phyloP scores from a whole-genome alignment of 2,888 invertebrate species.

The Ennomos quercinarius region DNA sequence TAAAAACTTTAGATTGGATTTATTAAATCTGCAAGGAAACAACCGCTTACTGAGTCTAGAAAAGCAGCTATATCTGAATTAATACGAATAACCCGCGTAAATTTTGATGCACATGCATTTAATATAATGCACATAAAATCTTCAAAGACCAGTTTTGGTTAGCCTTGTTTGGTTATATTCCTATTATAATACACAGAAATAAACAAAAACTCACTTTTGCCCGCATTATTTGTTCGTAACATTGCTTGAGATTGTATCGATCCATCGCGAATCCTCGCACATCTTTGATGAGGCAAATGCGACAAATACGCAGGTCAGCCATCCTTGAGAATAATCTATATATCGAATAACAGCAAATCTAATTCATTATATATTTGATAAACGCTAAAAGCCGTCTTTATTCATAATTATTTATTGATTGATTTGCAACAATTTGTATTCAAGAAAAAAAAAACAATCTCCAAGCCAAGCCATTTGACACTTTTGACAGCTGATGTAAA shows the following conservation, averaged over 20 bases:
- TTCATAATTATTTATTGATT: slow-evolving; percentile 29
- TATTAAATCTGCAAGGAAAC: too few relatives aligned
- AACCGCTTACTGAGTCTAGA: too few relatives aligned
- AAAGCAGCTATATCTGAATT: too few relatives aligned
- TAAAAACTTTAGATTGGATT: too few relatives aligned
- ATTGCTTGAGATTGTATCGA: slow-evolving; percentile 53
- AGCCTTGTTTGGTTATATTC: too few relatives aligned
- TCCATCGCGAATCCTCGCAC: slow-evolving; percentile 56
- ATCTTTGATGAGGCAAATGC: slow-evolving; percentile 59
- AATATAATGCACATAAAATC: background rate
- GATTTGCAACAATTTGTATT: slow-evolving; percentile 18
- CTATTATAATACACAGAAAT: background rate
- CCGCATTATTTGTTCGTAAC: slow-evolving; percentile 62
- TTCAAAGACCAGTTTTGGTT: background rate
- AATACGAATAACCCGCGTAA: background rate
- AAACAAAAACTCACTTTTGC: slow-evolving; percentile 51
- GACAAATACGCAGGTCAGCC: slow-evolving; percentile 57
- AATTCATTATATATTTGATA: slow-evolving; percentile 21
- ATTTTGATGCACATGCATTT: background rate
- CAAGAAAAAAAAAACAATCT: slow-evolving; percentile 7
- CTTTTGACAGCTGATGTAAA: background rate
- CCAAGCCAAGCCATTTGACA: slow-evolving; percentile 15
- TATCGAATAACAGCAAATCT: slow-evolving; percentile 16
- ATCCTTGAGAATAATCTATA: slow-evolving; percentile 37
- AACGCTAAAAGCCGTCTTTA: slow-evolving; percentile 5